phyloP scores from a whole-genome alignment of 23 tunicate genomes.

The Diplosoma virens region DNA sequence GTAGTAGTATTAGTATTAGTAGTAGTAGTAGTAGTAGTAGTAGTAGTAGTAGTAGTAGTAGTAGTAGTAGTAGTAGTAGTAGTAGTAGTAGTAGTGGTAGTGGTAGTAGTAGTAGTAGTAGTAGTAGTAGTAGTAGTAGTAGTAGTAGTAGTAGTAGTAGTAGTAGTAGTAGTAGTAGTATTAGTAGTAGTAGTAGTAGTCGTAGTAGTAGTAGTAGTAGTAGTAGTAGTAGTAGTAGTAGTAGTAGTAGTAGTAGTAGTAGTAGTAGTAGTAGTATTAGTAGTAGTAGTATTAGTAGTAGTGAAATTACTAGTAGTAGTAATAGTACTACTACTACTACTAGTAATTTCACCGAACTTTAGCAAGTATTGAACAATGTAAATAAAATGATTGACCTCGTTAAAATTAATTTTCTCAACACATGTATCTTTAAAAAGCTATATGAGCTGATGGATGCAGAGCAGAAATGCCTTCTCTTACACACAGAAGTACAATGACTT shows the following conservation, averaged over 20 bases:
- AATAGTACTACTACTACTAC: not conserved
- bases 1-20: conserved; percentile 24
- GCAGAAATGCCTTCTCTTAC: too few relatives aligned
- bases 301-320: not conserved
- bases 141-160: conserved; percentile 16
- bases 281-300: not conserved
- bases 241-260: conserved; percentile 2
- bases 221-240: conserved; percentile 2
- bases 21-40: conserved; percentile 24
- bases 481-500: too few relatives aligned
- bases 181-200: conserved; percentile 1
- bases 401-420: too few relatives aligned
- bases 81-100: conserved; percentile 21
- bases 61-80: conserved; percentile 9
- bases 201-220: conserved; percentile 12
- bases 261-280: not conserved
- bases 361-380: too few relatives aligned
- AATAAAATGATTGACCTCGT: too few relatives aligned
- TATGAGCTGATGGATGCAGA: too few relatives aligned
- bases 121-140: conserved; percentile 28
- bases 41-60: conserved; percentile 21
- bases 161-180: not conserved
- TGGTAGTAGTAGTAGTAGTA: conserved; percentile 14
- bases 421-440: too few relatives aligned
- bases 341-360: too few relatives aligned